A percentile compares a stretch with the other conserved stretches of the same genome.
Evolutionary conservation across 2,113 vertebrate genomes (phyloP).

Genomic region (Scomber colias): DNA sequence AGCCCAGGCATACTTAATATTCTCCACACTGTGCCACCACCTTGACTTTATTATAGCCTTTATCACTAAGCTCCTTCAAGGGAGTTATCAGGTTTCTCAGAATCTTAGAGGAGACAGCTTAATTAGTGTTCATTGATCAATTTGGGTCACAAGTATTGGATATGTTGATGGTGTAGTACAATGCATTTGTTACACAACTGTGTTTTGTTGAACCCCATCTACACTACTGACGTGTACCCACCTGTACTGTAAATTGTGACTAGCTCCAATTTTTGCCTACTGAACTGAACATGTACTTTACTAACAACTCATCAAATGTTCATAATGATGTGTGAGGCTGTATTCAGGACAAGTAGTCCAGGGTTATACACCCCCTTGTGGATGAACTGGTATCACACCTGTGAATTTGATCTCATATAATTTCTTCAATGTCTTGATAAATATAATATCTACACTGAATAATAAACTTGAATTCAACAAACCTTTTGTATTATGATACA

Average conservation of each 20-base stretch:
- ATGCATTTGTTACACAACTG: background rate
- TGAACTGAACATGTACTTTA: background rate
- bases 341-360: conserved; percentile 1
- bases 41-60: conserved; percentile 48
- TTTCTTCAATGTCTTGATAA: conserved; percentile 1
- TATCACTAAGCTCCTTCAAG: conserved; percentile 4
- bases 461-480: conserved; percentile 6
- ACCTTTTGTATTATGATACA: background rate
- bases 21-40: conserved; percentile 47
- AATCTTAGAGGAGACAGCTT: conserved; percentile 3
- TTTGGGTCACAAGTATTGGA: background rate
- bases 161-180: background rate
- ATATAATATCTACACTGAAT: background rate
- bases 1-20: conserved; percentile 72
- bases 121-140: background rate
- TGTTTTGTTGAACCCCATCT: background rate
- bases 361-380: conserved; percentile 81
- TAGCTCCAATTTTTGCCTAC: too few relatives aligned
- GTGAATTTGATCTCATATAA: background rate
- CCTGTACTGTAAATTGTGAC: background rate
- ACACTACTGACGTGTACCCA: background rate
- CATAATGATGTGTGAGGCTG: background rate
- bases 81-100: background rate
- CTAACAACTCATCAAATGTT: background rate
- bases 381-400: conserved; percentile 45